These are phyloP conservation scores for Hartigia nigra DNA, from an alignment of 2,888 invertebrate species.

Conservation along the genomic window DNA sequence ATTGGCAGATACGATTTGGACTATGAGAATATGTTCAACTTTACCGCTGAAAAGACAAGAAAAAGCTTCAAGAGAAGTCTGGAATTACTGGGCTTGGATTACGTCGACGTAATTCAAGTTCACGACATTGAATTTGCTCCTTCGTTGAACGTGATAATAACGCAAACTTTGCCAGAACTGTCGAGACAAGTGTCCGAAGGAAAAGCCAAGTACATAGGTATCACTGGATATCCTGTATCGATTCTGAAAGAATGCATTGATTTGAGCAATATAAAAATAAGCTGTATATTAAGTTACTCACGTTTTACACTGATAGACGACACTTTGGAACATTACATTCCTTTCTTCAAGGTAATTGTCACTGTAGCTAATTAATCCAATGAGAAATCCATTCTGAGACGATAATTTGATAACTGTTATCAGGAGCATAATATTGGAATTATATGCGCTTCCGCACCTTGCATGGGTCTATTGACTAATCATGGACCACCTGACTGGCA, in stretches of 20 bases:
- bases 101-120: constrained; percentile 92
- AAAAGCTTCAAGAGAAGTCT: constrained; percentile 83
- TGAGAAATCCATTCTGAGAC: constrained; percentile 6
- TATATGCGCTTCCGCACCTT: constrained; percentile 85
- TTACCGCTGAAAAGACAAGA: constrained; percentile 79
- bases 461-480: constrained; percentile 85
- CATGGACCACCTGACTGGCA: constrained; percentile 84
- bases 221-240: constrained; percentile 87
- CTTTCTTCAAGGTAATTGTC: constrained; percentile 77
- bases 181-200: constrained; percentile 79
- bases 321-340: constrained; percentile 77
- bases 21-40: constrained; percentile 85
- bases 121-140: constrained; percentile 93
- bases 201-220: constrained; percentile 83
- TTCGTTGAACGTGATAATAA: constrained; percentile 77
- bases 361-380: constrained; percentile 29
- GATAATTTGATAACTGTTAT: constrained; percentile 29
- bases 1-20: constrained; percentile 85
- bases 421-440: constrained; percentile 80
- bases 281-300: constrained; percentile 81
- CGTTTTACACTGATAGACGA: constrained; percentile 85
- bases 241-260: constrained; percentile 80
- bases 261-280: constrained; percentile 73
- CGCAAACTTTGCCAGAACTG: constrained; percentile 88
- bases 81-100: constrained; percentile 77